Evolutionary conservation across 30 jellyfish, hydroid and myxozoan genomes (phyloP).

Genomic region (Turritopsis rubra): DNA sequence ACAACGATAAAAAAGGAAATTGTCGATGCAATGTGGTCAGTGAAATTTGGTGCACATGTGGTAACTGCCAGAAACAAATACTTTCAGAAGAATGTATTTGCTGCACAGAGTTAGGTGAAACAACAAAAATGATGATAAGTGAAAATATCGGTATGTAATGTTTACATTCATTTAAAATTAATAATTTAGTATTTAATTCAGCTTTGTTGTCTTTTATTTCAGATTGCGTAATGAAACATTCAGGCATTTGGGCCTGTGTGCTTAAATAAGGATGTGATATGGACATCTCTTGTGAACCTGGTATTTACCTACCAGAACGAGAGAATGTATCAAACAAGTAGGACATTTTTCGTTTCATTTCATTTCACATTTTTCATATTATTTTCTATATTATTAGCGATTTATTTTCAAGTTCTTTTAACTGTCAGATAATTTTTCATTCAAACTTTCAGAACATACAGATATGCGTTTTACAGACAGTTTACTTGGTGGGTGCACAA

Average conservation of each 20-base stretch:
- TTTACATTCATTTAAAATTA: neutral
- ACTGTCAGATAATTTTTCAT: no score
- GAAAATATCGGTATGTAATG: neutral
- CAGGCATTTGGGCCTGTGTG: neutral
- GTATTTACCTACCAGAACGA: neutral
- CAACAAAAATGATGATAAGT: neutral
- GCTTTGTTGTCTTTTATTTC: neutral
- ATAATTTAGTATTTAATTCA: neutral
- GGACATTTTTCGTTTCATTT: neutral
- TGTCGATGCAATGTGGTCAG: neutral
- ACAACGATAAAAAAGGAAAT: neutral
- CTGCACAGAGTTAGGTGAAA: constrained; percentile 1
- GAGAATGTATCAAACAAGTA: neutral
- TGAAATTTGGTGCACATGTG: neutral
- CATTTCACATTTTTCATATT: neutral
- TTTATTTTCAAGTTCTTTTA: no score
- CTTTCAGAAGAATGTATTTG: neutral
- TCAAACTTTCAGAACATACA: constrained; percentile 16
- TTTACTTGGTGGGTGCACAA: constrained; percentile 60
- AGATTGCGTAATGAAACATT: neutral
- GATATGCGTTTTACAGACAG: constrained; percentile 40
- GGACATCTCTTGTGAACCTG: constrained; percentile 2
- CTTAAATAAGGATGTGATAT: neutral
- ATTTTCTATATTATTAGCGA: no score
- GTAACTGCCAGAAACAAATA: constrained; percentile 7